Evolutionary conservation across 2,888 invertebrate genomes (phyloP), one percentile per base, ranked within the genome.

Genomic region (Aspidiotus destructor): DNA sequence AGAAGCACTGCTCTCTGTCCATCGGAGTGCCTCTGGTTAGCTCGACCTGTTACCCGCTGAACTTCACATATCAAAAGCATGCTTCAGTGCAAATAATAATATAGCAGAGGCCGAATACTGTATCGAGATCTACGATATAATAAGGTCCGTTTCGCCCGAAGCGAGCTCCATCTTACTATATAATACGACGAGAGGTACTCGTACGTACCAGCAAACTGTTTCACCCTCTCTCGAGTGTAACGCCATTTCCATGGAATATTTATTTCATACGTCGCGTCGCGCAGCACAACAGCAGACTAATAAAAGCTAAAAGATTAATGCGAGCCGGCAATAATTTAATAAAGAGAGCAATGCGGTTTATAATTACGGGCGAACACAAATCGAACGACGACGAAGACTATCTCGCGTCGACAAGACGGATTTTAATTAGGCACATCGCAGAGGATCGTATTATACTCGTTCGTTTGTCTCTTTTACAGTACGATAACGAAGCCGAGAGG

Each of bases 21-120:
- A 57, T 65, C 54, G 55, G 57, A 57, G 41, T 65, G 65, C 65
- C 65, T 65, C 65, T 65, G 65, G 58, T 65, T 58, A 65, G 57
- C 65, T 65, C 65, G 65, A 65, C 65, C 65, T 65, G 65, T 65
- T 65, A 65, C 65, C 65, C 58, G 58, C 65, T 65, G 65, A 65
- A 65, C 65, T 65, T 65, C 65, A 65, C 65, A 65, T 65, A 65
- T 65, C 65, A 65, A 65, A 65, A 44, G 58, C 65, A 65, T 58
- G 65, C 58, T 65, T 65, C 65, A 65, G 58, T 58, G 65, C 65
- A 65, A 65, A 65, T 65, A 58, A 48, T 48, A 48, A 48, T 48
- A 48, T 48, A 48, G 48, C 48, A 48, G 48, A n/a, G 10, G 53
- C 53, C 52, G 63, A 16, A 53, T 63, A 63, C 63, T 48, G 48